Conservation (phyloP, 2,113 vertebrate genomes). For the Pteruthius melanotis region DNA sequence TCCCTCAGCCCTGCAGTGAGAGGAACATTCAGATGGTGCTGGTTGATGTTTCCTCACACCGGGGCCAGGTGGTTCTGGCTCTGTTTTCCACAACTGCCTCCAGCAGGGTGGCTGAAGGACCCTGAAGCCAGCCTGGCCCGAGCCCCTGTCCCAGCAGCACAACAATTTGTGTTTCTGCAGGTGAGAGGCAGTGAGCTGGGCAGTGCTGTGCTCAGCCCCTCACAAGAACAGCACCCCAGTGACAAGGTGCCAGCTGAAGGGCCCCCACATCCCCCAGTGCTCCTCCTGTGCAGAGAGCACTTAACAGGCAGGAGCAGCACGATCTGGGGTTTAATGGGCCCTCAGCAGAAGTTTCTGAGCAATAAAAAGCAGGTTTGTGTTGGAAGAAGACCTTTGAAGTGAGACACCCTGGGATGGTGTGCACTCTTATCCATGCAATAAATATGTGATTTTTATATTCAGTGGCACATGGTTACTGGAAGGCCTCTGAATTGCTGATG, state of each 20-base stretch:
- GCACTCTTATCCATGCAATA: background rate
- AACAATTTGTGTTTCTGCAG: background rate
- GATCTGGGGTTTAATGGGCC: background rate
- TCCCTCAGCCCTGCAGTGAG: background rate
- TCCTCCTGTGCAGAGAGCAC: background rate
- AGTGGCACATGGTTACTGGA: background rate
- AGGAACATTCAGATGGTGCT: background rate
- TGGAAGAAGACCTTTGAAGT: background rate
- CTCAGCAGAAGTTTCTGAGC: background rate
- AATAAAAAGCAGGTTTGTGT: background rate
- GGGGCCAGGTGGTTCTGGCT: background rate
- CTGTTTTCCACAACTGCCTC: fast-evolving
- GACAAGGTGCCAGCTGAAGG: background rate
- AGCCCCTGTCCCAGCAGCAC: background rate
- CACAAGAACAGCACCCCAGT: background rate
- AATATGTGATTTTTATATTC: background rate
- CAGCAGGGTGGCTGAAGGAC: background rate
- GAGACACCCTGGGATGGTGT: background rate
- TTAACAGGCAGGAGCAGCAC: background rate
- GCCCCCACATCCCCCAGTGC: background rate
- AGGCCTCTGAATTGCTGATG: background rate
- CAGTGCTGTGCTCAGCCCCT: background rate
- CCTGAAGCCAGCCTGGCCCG: background rate
- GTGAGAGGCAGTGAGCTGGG: background rate
- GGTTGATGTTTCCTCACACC: background rate